Conservation (phyloP, 2,888 invertebrate species). For the Marronus borbonicus region DNA sequence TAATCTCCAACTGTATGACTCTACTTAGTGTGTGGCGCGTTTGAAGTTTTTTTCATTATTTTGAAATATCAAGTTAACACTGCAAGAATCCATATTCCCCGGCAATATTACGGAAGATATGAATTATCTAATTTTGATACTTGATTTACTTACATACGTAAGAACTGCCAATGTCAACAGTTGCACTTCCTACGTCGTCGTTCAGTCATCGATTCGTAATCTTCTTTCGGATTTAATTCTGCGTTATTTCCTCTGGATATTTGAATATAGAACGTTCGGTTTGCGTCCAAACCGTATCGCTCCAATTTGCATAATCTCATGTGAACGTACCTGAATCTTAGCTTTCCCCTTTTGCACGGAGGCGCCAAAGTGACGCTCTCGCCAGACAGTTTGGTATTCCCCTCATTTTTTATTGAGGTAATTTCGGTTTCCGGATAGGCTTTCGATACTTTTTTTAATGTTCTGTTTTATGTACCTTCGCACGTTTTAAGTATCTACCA, state of each 20-base stretch:
- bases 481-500: background rate
- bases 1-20: no score
- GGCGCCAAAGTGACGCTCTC: conserved; percentile 36
- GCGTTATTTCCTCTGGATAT: conserved; percentile 38
- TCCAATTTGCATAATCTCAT: conserved; percentile 64
- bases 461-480: conserved; percentile 2
- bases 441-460: conserved; percentile 24
- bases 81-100: no score
- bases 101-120: no score
- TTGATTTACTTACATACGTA: background rate
- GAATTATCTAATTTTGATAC: no score
- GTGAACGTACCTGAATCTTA: conserved; percentile 58
- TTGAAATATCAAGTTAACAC: no score
- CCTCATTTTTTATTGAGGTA: conserved; percentile 24
- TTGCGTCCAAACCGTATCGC: conserved; percentile 54
- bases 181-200: background rate
- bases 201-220: conserved; percentile 19
- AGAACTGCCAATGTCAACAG: background rate
- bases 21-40: no score
- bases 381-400: conserved; percentile 24
- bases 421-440: conserved; percentile 9
- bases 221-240: conserved; percentile 39
- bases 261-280: conserved; percentile 46
- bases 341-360: conserved; percentile 30
- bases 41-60: no score